Percentiles rank a stretch among this genome's conserved stretches.
Conservation (phyloP, 1,140 invertebrate species). For the Phymorhynchus buccinoides region DNA sequence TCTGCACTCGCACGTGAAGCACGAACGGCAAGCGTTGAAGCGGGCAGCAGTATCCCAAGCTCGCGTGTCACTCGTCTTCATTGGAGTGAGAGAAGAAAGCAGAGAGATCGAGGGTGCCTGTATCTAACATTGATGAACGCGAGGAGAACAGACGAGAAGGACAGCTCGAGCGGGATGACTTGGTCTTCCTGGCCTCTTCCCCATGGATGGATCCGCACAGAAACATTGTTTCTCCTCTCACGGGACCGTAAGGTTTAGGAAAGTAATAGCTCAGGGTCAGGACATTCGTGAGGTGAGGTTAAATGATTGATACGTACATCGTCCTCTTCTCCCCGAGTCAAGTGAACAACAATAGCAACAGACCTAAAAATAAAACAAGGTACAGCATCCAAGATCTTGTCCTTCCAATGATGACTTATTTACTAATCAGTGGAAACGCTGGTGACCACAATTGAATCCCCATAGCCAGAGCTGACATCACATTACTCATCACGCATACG, state of each 20-base stretch:
- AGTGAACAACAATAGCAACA: no score
- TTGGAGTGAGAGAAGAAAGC: background rate
- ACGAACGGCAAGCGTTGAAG: background rate
- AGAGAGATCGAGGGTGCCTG: background rate
- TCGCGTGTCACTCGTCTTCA: background rate
- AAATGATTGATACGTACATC: background rate
- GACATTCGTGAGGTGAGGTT: background rate
- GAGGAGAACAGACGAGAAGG: background rate
- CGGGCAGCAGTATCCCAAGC: background rate
- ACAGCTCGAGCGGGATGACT: background rate
- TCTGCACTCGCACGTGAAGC: background rate
- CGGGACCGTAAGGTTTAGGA: background rate
- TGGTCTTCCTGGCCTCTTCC: background rate
- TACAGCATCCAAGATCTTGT: no score
- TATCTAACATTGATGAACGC: background rate
- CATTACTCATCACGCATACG: no score
- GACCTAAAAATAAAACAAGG: no score
- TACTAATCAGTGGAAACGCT: no score
- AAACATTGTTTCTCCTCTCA: background rate
- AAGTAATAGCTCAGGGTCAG: background rate
- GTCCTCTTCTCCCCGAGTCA: no score
- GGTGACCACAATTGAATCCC: no score
- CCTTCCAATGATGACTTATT: no score
- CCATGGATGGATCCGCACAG: background rate
- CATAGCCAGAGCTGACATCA: no score